Base-by-base conservation (phyloP, 1,140 invertebrate species). In the Orius insidiosus region DNA sequence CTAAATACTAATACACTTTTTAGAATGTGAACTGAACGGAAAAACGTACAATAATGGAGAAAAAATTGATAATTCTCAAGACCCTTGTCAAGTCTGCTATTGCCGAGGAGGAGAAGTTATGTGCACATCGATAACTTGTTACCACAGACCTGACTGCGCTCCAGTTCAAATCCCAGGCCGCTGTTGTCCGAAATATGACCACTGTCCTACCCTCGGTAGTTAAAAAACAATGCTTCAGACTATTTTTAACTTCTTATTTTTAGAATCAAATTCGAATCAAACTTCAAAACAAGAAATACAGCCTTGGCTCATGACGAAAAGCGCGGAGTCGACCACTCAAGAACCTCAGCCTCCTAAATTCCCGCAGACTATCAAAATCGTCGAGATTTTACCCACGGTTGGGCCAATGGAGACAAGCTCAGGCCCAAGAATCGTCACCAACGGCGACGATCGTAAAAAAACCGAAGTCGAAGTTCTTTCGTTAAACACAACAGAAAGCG, bases 121-220 rank as follows among this genome's bases (percentile, higher is more conserved):
- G 51, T 84, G 80, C 60, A 72, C 74, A 34, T 67, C 75, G 37
- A 75, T 82, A 41, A 75, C 76, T 33, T 84, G 80, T 60, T 81
- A 75, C 62, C 70, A 71, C 49, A 64, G 80, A 33, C 72, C 74
- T 50, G 80, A 84, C 59, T 84, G 80, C 60, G 68, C 72, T 55
- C 78, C 72, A 48, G 68, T 68, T 47, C 70, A 72, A 48, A 70
- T 80, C 30, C 65, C 71, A 1, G 78, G 78, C 6, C 68, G 75
- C 52, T 84, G 80, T 59, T 84, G 80, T 56, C 80, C 79, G 1
- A 74, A 78, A 55, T 84, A 82, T 58, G 77, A 82, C 54, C 76
- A 83, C 61, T 83, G 80, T 60, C 76, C 78, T 33, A 69, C 71
- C 32, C 67, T 71, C 63, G 74, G 69, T 73, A 59, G 45, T 52